Conservation (phyloP, 1,140 invertebrate species). For the Lucilia sericata region DNA sequence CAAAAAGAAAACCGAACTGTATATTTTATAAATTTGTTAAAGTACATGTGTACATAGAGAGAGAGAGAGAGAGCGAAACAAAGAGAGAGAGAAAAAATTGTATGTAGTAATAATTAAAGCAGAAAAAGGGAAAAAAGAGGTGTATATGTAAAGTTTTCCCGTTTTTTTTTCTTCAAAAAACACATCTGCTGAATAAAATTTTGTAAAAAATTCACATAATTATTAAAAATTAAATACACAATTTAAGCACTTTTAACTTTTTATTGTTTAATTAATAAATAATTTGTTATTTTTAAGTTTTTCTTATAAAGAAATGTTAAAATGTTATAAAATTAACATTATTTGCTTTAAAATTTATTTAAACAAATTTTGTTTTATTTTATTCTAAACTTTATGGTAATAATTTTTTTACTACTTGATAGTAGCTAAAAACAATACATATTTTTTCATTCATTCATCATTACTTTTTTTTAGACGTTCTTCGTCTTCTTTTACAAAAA, state of each 20-base stretch:
- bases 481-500: not conserved
- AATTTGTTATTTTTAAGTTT: not conserved
- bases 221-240: too few relatives aligned
- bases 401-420: not conserved
- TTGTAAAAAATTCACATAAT: not conserved
- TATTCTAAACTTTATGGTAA: not conserved
- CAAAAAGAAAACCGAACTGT: not conserved
- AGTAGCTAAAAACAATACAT: not conserved
- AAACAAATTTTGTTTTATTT: not conserved
- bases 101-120: not conserved
- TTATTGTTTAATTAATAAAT: not conserved
- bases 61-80: too few relatives aligned
- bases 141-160: not conserved
- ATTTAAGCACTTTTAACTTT: not conserved
- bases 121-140: not conserved
- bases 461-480: not conserved
- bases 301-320: too few relatives aligned
- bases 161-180: not conserved
- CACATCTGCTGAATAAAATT: not conserved
- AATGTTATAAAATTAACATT: too few relatives aligned
- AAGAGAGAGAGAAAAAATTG: not conserved
- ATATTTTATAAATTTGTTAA: not conserved
- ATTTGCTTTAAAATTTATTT: too few relatives aligned
- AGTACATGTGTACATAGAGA: not conserved
- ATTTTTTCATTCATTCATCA: constrained; percentile 11